Conservation (phyloP, 1,140 invertebrate species). For the Drosophila cardini region DNA sequence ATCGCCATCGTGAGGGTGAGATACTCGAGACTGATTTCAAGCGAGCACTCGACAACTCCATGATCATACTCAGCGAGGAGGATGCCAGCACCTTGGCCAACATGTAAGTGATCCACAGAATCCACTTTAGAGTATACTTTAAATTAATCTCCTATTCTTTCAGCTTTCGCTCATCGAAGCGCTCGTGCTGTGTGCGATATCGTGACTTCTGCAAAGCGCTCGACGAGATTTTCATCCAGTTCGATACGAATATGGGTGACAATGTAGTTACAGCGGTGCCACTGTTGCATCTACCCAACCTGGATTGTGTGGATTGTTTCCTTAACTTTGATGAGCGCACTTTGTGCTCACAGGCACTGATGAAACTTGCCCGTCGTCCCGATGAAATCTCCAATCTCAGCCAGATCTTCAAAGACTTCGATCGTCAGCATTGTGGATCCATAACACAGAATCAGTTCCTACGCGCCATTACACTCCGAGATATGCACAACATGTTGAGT, state of each 20-base stretch:
- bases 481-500: slow-evolving; percentile 87
- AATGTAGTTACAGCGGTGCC: slow-evolving; percentile 86
- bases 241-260: slow-evolving; percentile 87
- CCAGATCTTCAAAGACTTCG: slow-evolving; percentile 87
- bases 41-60: slow-evolving; percentile 87
- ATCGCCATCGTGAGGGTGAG: slow-evolving; percentile 86
- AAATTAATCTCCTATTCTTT: not conserved
- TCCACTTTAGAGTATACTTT: not conserved
- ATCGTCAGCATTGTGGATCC: slow-evolving; percentile 87
- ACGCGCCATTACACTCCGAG: slow-evolving; percentile 87
- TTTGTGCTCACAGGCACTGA: slow-evolving; percentile 86
- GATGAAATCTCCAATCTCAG: slow-evolving; percentile 87
- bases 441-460: slow-evolving; percentile 87
- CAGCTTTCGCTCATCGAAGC: slow-evolving; percentile 87
- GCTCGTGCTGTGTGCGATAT: slow-evolving; percentile 87
- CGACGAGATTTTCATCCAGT: slow-evolving; percentile 88
- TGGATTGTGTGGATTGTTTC: slow-evolving; percentile 87
- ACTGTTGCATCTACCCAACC: slow-evolving; percentile 87
- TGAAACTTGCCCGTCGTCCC: slow-evolving; percentile 87
- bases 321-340: slow-evolving; percentile 89
- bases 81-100: slow-evolving; percentile 65
- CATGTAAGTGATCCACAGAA: slow-evolving; percentile 42
- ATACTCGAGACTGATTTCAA: slow-evolving; percentile 88
- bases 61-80: slow-evolving; percentile 86
- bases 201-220: slow-evolving; percentile 87